These are phyloP conservation scores for Chironomus striatipennis DNA, from an alignment of 1,140 invertebrate genomes.

Conservation along the genomic window DNA sequence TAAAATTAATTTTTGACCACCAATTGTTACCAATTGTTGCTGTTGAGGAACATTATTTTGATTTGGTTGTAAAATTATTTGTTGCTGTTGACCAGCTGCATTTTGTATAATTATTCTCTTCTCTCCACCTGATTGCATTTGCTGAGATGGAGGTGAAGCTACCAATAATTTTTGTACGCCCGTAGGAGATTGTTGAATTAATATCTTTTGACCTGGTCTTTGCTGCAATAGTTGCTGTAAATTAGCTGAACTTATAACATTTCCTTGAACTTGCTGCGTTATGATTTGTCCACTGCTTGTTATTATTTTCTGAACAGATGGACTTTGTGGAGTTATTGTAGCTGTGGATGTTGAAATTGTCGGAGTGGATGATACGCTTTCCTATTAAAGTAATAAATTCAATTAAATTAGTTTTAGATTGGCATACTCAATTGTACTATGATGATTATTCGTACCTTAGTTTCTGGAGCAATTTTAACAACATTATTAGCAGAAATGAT, in stretches of 20 bases:
- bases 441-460: background rate
- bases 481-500: constrained; percentile 22
- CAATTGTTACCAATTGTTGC: constrained; percentile 30
- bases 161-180: constrained; percentile 37
- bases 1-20: constrained; percentile 28
- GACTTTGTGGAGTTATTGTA: background rate
- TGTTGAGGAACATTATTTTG: constrained; percentile 38
- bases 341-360: background rate
- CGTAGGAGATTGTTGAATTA: constrained; percentile 15
- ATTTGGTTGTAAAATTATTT: constrained; percentile 18
- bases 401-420: background rate
- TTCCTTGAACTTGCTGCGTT: background rate
- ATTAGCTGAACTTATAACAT: background rate
- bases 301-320: constrained; percentile 23
- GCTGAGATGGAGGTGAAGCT: constrained; percentile 27
- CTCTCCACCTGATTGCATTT: background rate
- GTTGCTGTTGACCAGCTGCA: constrained; percentile 28
- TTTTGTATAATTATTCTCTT: constrained; percentile 3
- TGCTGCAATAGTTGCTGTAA: constrained; percentile 19
- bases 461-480: constrained; percentile 4
- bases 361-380: background rate
- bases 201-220: constrained; percentile 20
- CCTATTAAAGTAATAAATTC: background rate
- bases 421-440: background rate
- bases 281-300: constrained; percentile 21